Evolutionary conservation across 2,113 vertebrate genomes (phyloP), one percentile per base, ranked within the genome.

Genomic region (Echinops telfairi): DNA sequence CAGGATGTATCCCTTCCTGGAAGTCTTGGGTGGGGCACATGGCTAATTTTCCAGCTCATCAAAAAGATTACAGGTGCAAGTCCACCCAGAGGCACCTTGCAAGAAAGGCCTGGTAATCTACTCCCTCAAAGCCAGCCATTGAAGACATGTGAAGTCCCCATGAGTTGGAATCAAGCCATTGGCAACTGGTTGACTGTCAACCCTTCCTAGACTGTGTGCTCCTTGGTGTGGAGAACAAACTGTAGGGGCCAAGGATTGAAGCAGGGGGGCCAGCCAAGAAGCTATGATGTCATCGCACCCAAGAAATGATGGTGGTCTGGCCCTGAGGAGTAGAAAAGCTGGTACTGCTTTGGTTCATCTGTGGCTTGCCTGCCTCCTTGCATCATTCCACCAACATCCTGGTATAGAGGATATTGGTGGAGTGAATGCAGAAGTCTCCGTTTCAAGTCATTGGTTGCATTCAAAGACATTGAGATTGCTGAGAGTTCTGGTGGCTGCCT

Each of bases 401-500:
- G 40, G 33, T 15, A 84, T 71, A 79, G 64, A 73, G 23, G 2
- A 7, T 75, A 17, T 80, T 81, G 73, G 36, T 82, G 80, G 57
- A 80, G 84, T 83, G 73, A 94, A 31, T 36, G 29, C 23, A 85
- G 2, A 1, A 77, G 62, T 83, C 22, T 83, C 60, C 43, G 10
- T 92, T 81, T 82, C 53, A 92, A 88, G 75, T 22, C 83, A 66
- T 43, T 83, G 16, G 0, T 88, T 80, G 29, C 7, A 78, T 84
- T 79, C 81, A 85, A 86, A 75, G 4, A 66, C 11, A 57, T 73
- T 79, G 53, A 68, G 75, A 64, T 66, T 80, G 25, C 33, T 84
- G 66, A 93, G 43, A 15, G 31, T 29, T 95, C 53, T 83, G 43
- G 81, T 38, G 62, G 47, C 12, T 89, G 16, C 57, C 53, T 88